Evolutionary conservation across 30 jellyfish, hydroid and myxozoan species (phyloP).

Genomic region (Chrysaora quinquecirrha): DNA sequence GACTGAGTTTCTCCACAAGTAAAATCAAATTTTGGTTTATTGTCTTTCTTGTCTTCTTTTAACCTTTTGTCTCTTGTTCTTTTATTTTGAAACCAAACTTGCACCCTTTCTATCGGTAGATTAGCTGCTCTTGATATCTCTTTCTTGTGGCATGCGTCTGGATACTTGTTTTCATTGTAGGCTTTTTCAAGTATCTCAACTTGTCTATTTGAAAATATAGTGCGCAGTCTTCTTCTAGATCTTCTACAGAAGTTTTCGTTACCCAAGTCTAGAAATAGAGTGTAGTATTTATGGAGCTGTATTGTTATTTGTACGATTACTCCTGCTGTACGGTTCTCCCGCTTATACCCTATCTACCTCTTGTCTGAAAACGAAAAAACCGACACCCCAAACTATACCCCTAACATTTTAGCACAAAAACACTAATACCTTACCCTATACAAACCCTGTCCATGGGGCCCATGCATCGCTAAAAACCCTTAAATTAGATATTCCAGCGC

Average conservation of each 20-base stretch:
- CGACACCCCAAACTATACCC: too few species aligned
- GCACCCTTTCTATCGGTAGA: slow-evolving; percentile 82
- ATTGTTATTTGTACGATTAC: too few species aligned
- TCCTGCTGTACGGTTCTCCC: too few species aligned
- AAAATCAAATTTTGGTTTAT: neutral
- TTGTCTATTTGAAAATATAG: slow-evolving; percentile 86
- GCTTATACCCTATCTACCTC: too few species aligned
- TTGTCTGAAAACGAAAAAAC: too few species aligned
- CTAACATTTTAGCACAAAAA: too few species aligned
- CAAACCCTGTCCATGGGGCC: too few species aligned
- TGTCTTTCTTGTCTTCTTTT: neutral
- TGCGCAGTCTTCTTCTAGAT: slow-evolving; percentile 83
- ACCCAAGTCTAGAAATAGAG: too few species aligned
- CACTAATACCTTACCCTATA: too few species aligned
- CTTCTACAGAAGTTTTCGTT: slow-evolving; percentile 14
- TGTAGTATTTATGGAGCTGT: too few species aligned
- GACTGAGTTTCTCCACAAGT: neutral
- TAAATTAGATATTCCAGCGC: too few species aligned
- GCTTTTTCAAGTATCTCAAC: slow-evolving; percentile 75
- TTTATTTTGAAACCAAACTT: slow-evolving; percentile 95
- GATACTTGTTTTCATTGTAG: slow-evolving; percentile 63
- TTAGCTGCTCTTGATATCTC: slow-evolving; percentile 61
- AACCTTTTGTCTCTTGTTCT: slow-evolving; percentile 78
- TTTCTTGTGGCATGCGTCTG: slow-evolving; percentile 63
- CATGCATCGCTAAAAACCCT: too few species aligned